Percentiles rank a stretch among this genome's conserved stretches.
These are phyloP conservation scores for Cirrhinus molitorella DNA, from an alignment of 2,797 vertebrate species.

Conservation along the genomic window DNA sequence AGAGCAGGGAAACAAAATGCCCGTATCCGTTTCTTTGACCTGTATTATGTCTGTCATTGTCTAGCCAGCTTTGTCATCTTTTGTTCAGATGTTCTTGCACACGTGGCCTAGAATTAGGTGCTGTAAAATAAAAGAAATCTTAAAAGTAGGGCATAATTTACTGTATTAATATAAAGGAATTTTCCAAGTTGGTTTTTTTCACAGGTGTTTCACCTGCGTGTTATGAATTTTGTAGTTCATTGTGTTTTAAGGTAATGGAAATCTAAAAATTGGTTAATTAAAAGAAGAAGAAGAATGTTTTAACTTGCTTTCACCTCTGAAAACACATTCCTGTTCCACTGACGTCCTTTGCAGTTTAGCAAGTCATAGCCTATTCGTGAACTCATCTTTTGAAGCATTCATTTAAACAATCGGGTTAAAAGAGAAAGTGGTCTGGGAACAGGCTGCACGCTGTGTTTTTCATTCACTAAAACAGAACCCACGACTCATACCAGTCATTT, in stretches of 20 bases:
- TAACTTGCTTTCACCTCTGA: background rate
- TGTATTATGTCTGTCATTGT: constrained; percentile 45
- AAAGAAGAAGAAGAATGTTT: background rate
- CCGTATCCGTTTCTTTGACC: background rate
- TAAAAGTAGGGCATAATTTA: background rate
- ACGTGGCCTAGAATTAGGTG: constrained; percentile 71
- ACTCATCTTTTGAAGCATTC: background rate
- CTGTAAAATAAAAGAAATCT: background rate
- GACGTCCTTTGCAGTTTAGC: background rate
- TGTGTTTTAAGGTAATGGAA: too few relatives aligned
- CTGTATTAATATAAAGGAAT: background rate
- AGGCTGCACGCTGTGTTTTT: background rate
- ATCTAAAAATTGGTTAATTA: background rate
- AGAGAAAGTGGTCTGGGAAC: background rate
- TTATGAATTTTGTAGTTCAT: background rate
- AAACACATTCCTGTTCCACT: background rate
- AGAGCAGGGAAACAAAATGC: constrained; percentile 67
- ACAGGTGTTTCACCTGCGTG: background rate
- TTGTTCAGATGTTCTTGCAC: constrained; percentile 63
- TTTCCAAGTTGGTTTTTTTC: background rate
- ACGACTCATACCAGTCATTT: background rate
- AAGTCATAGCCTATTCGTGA: background rate
- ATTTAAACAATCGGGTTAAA: background rate
- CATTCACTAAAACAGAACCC: background rate
- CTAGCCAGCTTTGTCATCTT: constrained; percentile 61